Percentiles rank a stretch among this genome's conserved stretches.
Evolutionary conservation across 1,140 invertebrate species (phyloP).

Genomic region (Cydia pomonella): DNA sequence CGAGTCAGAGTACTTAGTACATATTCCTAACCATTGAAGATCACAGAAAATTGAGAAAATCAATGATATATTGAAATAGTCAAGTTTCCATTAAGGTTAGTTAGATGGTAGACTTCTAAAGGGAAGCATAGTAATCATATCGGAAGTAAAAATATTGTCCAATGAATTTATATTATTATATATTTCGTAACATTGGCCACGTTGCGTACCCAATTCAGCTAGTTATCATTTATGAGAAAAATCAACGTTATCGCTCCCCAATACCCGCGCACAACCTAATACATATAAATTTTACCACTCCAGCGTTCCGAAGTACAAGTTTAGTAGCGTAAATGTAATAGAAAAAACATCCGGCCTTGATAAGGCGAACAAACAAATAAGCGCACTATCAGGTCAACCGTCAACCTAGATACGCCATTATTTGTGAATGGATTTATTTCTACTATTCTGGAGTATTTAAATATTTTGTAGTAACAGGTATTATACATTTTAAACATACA

Average conservation of each 20-base stretch:
- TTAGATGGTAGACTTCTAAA: too few species aligned
- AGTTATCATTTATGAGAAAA: constrained; percentile 51
- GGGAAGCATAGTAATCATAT: too few species aligned
- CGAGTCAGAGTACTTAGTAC: too few species aligned
- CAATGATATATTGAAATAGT: too few species aligned
- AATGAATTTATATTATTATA: too few species aligned
- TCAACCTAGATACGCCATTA: constrained; percentile 63
- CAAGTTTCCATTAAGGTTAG: too few species aligned
- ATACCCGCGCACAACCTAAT: constrained; percentile 68
- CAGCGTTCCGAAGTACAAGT: constrained; percentile 68
- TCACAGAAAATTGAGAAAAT: too few species aligned
- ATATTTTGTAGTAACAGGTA: background rate
- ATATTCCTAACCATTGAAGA: too few species aligned
- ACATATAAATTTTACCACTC: constrained; percentile 66
- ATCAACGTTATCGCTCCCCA: constrained; percentile 58
- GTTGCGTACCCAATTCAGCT: constrained; percentile 11
- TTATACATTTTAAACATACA: background rate
- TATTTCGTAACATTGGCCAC: constrained; percentile 2
- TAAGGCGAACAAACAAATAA: constrained; percentile 79
- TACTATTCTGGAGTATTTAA: constrained; percentile 38
- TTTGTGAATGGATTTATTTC: constrained; percentile 63
- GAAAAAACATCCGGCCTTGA: constrained; percentile 80
- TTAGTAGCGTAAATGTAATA: constrained; percentile 74
- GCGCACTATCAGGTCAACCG: constrained; percentile 73
- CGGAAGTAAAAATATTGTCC: too few species aligned